Percentiles rank a stretch among this genome's conserved stretches.
Evolutionary conservation across 2,113 vertebrate species (phyloP).

Genomic region (Cinclus cinclus): DNA sequence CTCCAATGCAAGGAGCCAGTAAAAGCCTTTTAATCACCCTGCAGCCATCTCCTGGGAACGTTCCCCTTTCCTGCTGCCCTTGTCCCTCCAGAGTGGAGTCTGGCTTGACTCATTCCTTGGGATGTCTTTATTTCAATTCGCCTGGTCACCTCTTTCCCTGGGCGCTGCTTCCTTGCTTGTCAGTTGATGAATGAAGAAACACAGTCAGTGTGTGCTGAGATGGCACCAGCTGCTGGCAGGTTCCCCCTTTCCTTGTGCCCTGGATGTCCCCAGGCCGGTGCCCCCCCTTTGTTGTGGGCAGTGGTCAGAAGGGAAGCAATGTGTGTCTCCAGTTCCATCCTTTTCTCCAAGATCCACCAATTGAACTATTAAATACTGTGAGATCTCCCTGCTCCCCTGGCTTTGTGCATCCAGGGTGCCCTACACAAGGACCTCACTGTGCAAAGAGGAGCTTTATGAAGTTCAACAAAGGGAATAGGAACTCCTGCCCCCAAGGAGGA

Average conservation of each 20-base stretch:
- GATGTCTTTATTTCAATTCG: not conserved
- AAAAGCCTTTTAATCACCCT: not conserved
- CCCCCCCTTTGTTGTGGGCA: not conserved
- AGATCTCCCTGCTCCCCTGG: not conserved
- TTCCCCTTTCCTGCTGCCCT: not conserved
- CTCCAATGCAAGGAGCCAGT: not conserved
- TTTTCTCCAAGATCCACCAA: not conserved
- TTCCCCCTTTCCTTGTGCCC: not conserved
- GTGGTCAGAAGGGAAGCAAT: not conserved
- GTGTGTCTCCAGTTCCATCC: not conserved
- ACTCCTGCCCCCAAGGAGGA: not conserved
- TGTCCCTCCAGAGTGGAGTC: not conserved
- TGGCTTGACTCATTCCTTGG: not conserved
- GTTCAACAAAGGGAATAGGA: not conserved
- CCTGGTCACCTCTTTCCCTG: not conserved
- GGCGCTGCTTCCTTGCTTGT: not conserved
- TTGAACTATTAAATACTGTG: not conserved
- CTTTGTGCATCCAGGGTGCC: rapidly evolving
- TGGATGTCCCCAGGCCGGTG: not conserved
- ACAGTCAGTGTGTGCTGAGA: not conserved
- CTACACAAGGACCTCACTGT: not conserved
- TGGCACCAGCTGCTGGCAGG: not conserved
- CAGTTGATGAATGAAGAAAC: not conserved
- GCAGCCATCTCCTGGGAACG: rapidly evolving
- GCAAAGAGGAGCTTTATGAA: not conserved